Evolutionary conservation across 2,113 vertebrate species (phyloP), one percentile per base, ranked within the genome.

Genomic region (Podarcis muralis): DNA sequence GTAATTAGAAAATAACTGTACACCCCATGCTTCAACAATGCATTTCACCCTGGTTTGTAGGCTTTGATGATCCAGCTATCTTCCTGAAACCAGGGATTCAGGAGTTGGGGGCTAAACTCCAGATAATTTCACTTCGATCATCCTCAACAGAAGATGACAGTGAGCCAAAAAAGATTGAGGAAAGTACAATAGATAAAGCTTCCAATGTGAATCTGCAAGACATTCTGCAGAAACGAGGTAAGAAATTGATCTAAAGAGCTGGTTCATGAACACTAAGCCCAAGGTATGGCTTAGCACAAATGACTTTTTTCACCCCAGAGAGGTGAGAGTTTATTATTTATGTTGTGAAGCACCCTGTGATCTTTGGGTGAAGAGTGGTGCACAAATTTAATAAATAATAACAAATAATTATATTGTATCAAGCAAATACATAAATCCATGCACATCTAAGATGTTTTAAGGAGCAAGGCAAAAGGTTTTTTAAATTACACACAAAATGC

Each of bases 61-160:
- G 99, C 80, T 98, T 99, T 43, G 98, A 99, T 43, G 98, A 98
- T 11, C 99, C 98, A 5, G 98, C 98, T 81, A 97, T 97, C 8
- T 98, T 98, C 88, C 91, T 98, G 87, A 97, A 95, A 85, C 92
- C 97, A 3, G 98, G 98, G 74, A 84, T 95, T 62, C 96, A 97
- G 4, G 97, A 98, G 86, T 66, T 96, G 77, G 97, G 95, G 59
- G 95, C 85, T 65, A 98, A 97, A 90, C 93, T 97, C 78, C 97
- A 98, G 16, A 96, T 96, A 74, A 94, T 98, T 8, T 97, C 97
- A 2, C 96, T 97, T 77, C 96, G 95, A 92, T 97, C 97, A 90
- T 93, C 96, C 7, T 94, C 96, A 37, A 37, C 94, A 11, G 94
- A 97, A 62, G 97, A 97, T 22, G 96, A 91, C n/a, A 79, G 91